Base-by-base conservation (phyloP, 1,140 invertebrate genomes). In the Notospermus geniculatus region DNA sequence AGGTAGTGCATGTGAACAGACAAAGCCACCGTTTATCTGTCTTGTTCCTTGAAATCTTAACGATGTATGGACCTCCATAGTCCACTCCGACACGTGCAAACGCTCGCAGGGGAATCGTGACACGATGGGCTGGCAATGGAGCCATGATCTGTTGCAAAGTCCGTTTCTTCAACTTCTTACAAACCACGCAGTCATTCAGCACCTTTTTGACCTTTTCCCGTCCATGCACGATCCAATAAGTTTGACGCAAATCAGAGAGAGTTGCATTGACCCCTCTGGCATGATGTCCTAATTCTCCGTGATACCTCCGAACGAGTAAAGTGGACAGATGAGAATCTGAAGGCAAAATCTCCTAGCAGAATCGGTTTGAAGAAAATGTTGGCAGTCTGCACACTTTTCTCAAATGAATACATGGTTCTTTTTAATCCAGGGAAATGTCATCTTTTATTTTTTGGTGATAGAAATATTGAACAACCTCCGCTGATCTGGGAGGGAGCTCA, bases 1-100 rank as follows among this genome's bases (percentile, higher is more conserved):
- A 53, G 15, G 19, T 46, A 15, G 57, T n/a, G 57, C 64, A 66
- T 45, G 60, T 63, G 52, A 66, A 66, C 43, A 63, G 29, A 55
- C 64, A 66, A 17, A 57, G 11, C 19, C 56, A 66, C 39, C 65
- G 1, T 41, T 63, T 63, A 22, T 50, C 57, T 36, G 52, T 9
- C 4, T n/a, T 15, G 28, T 59, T 64, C 46, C 62, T 53, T 19
- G 52, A 2, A 22, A 52, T 53, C 57, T 65, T 50, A 2, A 46
- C 46, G 1, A 60, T 54, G 30, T 63, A 63, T 2, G 64, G 61
- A 19, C 65, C 65, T 5, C 7, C 43, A 54, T 36, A 66, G 41
- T 66, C 65, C 2, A 63, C 43, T 17, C 45, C 55, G n/a, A 39
- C n/a, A 5, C 29, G 25, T 23, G 19, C 23, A 55, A 54, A 56